Percentiles rank a stretch among this genome's conserved stretches.
These are phyloP conservation scores for Brachyhypopomus gauderio DNA, from an alignment of 2,113 vertebrate species.

Conservation along the genomic window DNA sequence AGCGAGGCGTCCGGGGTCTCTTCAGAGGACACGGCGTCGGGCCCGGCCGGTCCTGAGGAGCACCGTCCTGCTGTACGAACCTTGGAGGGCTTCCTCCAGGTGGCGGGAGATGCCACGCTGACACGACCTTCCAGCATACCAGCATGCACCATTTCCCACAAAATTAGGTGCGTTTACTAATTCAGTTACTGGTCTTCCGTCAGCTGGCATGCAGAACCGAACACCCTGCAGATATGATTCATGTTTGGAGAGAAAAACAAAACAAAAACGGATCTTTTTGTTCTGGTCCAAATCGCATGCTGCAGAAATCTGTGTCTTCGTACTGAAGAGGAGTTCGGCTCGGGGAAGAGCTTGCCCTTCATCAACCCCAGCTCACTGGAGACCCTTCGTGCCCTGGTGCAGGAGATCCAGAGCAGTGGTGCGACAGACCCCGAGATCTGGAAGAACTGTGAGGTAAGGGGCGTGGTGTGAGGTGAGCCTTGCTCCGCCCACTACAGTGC, in stretches of 20 bases:
- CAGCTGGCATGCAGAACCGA: neutral
- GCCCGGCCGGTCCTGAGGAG: constrained; percentile 72
- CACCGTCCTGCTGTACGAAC: constrained; percentile 67
- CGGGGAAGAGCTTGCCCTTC: constrained; percentile 79
- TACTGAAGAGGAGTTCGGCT: constrained; percentile 76
- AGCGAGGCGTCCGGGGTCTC: constrained; percentile 71
- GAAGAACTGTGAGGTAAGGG: constrained; percentile 88
- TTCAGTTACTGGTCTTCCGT: neutral
- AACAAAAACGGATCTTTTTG: neutral
- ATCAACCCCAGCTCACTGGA: constrained; percentile 80
- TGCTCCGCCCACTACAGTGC: neutral
- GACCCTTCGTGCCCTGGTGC: constrained; percentile 80
- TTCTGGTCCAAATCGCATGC: neutral
- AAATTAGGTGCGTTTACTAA: constrained; percentile 68
- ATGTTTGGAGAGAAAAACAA: neutral
- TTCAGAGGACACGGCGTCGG: constrained; percentile 75
- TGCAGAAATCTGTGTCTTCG: constrained; percentile 68
- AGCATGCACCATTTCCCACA: constrained; percentile 64
- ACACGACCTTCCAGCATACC: constrained; percentile 63
- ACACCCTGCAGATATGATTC: neutral
- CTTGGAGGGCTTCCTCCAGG: constrained; percentile 61
- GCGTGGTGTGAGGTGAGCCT: neutral
- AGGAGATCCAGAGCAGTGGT: constrained; percentile 81
- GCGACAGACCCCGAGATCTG: constrained; percentile 81
- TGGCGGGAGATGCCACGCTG: constrained; percentile 68